phyloP scores from a whole-genome alignment of 1,140 invertebrate genomes.

The Acromyrmex heyeri region DNA sequence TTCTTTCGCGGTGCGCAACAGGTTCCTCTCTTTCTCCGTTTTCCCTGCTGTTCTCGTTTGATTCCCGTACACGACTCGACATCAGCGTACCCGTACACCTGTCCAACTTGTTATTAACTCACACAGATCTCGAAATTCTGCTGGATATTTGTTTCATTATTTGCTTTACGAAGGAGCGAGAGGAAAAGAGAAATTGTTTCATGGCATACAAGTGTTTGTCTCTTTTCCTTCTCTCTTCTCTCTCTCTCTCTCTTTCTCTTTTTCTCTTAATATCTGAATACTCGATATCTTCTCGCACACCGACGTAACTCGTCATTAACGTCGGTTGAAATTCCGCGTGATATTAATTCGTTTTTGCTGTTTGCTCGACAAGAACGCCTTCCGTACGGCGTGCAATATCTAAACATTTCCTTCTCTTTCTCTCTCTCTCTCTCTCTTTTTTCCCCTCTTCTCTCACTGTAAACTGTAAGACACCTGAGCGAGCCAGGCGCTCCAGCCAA shows the following conservation, averaged over 20 bases:
- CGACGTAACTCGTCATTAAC: conserved; percentile 12
- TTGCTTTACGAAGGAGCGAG: not conserved
- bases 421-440: not conserved
- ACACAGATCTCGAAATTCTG: not conserved
- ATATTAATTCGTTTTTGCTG: conserved; percentile 57
- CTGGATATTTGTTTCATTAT: conserved; percentile 8
- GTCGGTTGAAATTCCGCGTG: conserved; percentile 30
- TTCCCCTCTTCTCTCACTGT: conserved; percentile 22
- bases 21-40: not conserved
- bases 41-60: not conserved
- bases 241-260: too few relatives aligned
- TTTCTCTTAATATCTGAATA: not conserved
- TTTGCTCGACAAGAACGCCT: conserved; percentile 29
- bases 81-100: not conserved
- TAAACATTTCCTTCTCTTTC: conserved; percentile 20
- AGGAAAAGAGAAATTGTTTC: not conserved
- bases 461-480: conserved; percentile 13
- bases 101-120: not conserved
- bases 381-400: not conserved
- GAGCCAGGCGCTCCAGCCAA: conserved; percentile 57
- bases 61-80: not conserved
- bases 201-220: conserved; percentile 8
- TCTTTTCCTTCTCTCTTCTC: not conserved
- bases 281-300: not conserved
- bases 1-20: not conserved